Evolutionary conservation across 64 coral and sea anemone genomes (phyloP).

Genomic region (Actinia equina): DNA sequence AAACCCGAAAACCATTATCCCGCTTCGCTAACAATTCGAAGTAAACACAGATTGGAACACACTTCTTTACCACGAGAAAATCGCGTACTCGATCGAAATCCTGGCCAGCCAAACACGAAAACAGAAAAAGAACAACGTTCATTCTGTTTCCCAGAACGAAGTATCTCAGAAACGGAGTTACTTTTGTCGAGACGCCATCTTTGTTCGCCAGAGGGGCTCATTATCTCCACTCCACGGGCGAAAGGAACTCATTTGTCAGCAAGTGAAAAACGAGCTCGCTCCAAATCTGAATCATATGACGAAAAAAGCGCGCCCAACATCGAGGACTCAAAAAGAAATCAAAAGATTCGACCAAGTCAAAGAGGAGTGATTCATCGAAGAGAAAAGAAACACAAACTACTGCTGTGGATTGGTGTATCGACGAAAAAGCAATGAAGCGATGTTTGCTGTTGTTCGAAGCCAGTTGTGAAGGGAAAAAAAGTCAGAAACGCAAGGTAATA

Average conservation of each 20-base stretch:
- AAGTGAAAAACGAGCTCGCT: constrained; percentile 7
- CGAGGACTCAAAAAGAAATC: background rate
- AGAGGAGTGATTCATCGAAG: background rate
- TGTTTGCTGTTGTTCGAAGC: background rate
- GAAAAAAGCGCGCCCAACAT: background rate
- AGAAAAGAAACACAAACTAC: background rate
- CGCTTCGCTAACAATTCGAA: background rate
- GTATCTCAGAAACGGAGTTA: background rate
- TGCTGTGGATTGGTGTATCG: background rate
- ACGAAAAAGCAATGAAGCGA: background rate
- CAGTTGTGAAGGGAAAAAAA: background rate
- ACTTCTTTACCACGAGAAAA: background rate
- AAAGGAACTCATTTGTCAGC: background rate
- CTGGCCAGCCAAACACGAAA: background rate
- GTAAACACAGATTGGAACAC: background rate
- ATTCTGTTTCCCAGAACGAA: background rate
- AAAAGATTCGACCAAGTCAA: background rate
- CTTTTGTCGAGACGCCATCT: background rate
- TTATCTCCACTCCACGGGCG: constrained; percentile 3
- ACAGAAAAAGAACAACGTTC: background rate
- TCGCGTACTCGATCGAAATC: background rate
- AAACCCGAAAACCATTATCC: background rate
- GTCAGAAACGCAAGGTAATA: background rate
- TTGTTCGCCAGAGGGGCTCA: constrained; percentile 5
- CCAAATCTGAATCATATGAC: constrained; percentile 5